These are phyloP conservation scores for Teinopalpus imperialis DNA, from an alignment of 2,888 invertebrate species.

Conservation along the genomic window DNA sequence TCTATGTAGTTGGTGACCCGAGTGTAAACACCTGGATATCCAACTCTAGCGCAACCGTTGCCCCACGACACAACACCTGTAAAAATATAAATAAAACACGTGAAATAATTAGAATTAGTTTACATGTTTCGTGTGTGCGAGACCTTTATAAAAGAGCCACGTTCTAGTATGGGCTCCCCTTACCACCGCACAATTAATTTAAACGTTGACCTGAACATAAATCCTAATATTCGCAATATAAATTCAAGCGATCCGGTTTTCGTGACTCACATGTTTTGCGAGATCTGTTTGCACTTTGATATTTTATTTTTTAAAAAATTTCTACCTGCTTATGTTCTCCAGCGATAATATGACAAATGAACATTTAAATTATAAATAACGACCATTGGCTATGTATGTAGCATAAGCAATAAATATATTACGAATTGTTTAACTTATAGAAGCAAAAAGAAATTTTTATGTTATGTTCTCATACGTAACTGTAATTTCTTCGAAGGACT, in stretches of 20 bases:
- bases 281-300: background rate
- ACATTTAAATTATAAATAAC: too few species aligned
- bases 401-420: too few species aligned
- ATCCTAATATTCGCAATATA: background rate
- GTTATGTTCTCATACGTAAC: too few species aligned
- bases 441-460: too few species aligned
- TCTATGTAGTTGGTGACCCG: conserved; percentile 90
- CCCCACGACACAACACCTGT: conserved; percentile 94
- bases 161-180: too few species aligned
- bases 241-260: conserved; percentile 8
- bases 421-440: too few species aligned
- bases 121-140: too few species aligned
- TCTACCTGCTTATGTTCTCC: conserved; percentile 8
- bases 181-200: conserved; percentile 1
- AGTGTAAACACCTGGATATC: conserved; percentile 93
- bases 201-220: conserved; percentile 6
- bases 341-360: too few species aligned
- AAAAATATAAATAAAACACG: conserved; percentile 37
- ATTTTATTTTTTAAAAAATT: background rate
- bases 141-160: too few species aligned
- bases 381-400: too few species aligned
- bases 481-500: too few species aligned
- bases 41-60: conserved; percentile 92
- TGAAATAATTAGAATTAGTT: too few species aligned
- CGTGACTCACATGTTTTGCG: conserved; percentile 7